These are phyloP conservation scores for Euglossa dilemma DNA, from an alignment of 1,140 invertebrate species.

Conservation along the genomic window DNA sequence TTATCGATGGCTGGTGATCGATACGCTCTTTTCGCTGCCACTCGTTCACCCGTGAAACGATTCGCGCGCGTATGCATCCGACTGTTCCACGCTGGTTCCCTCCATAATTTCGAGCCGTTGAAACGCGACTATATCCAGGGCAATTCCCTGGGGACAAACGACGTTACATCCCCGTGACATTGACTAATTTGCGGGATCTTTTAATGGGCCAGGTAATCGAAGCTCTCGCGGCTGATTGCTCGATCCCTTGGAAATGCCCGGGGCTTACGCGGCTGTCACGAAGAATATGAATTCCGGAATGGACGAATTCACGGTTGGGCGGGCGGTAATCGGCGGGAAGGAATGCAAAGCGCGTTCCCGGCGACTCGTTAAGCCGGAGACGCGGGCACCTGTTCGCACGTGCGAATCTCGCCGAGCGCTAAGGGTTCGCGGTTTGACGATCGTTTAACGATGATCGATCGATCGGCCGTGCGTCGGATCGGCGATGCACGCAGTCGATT, in stretches of 20 bases:
- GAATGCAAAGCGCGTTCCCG: not conserved
- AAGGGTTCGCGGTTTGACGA: constrained; percentile 9
- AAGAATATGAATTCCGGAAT: too few relatives aligned
- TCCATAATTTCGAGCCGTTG: not conserved
- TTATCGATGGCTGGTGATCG: constrained; percentile 33
- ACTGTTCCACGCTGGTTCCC: not conserved
- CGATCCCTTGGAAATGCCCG: not conserved
- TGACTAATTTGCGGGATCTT: not conserved
- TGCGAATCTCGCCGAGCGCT: not conserved
- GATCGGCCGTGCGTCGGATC: constrained; percentile 12
- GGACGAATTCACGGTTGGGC: not conserved
- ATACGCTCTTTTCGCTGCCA: constrained; percentile 31
- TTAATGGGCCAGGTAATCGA: not conserved
- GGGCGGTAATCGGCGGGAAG: not conserved
- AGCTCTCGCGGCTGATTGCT: not conserved
- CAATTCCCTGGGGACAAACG: not conserved
- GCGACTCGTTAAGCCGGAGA: not conserved
- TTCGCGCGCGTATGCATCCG: not conserved
- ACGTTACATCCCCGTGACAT: not conserved
- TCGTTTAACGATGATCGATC: constrained; percentile 34
- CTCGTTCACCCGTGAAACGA: constrained; percentile 36
- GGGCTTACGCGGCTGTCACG: not conserved
- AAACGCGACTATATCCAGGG: not conserved
- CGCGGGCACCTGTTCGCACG: constrained; percentile 11
- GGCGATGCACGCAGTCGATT: constrained; percentile 14